Evolutionary conservation across 2,113 vertebrate genomes (phyloP).

Genomic region (Hypanus sabinus): DNA sequence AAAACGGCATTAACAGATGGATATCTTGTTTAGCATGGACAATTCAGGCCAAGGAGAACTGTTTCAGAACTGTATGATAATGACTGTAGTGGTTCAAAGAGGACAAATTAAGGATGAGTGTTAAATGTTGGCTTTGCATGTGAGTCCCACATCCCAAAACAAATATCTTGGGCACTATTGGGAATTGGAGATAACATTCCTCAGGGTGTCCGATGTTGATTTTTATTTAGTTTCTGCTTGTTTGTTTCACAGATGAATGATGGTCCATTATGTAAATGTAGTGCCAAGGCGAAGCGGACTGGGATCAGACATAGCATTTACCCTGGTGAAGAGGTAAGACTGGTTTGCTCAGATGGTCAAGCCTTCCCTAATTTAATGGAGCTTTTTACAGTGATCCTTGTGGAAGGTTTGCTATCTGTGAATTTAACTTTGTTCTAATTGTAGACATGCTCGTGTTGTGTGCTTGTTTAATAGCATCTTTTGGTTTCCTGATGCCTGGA

Average conservation of each 20-base stretch:
- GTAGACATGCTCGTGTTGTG: background rate
- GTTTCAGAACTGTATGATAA: background rate
- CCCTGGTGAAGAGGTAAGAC: conserved; percentile 86
- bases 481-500: background rate
- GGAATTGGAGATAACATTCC: background rate
- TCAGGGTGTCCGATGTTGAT: no score
- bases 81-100: background rate
- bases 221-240: conserved; percentile 39
- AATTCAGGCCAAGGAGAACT: no score
- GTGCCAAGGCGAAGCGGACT: conserved; percentile 86
- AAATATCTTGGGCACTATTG: background rate
- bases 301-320: conserved; percentile 98
- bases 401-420: background rate
- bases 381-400: background rate
- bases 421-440: background rate
- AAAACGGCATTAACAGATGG: no score
- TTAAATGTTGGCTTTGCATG: no score
- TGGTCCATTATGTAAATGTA: conserved; percentile 94
- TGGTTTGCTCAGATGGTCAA: background rate
- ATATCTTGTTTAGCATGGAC: no score
- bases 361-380: no score
- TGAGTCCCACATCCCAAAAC: no score
- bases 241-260: conserved; percentile 86
- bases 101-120: background rate
- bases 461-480: background rate